Evolutionary conservation across 2,113 vertebrate genomes (phyloP).

Genomic region (Callipepla squamata): DNA sequence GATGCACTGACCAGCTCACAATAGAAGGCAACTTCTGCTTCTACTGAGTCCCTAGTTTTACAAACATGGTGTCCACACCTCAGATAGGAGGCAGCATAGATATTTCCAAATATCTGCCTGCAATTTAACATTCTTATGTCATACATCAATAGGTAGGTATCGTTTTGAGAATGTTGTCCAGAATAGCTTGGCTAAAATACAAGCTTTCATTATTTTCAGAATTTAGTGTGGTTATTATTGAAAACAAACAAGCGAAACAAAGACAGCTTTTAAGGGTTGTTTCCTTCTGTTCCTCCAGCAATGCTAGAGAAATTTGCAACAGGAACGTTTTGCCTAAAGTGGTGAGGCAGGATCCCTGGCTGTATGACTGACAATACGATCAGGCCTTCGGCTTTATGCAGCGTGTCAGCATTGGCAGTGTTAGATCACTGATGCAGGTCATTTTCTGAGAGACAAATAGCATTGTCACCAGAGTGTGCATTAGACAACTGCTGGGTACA

Average conservation of each 20-base stretch:
- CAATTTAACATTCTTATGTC: neutral
- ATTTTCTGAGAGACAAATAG: neutral
- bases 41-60: accelerated
- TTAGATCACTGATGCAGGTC: accelerated
- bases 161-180: neutral
- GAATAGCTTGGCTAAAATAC: neutral
- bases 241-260: neutral
- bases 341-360: neutral
- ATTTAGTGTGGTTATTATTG: neutral
- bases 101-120: neutral
- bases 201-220: neutral
- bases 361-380: neutral
- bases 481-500: neutral
- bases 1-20: neutral
- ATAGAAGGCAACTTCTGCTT: neutral
- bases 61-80: neutral
- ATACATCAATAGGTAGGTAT: neutral
- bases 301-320: neutral
- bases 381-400: neutral
- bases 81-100: accelerated
- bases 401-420: accelerated
- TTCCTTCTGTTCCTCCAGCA: neutral
- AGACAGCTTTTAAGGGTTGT: neutral
- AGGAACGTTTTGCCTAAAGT: neutral
- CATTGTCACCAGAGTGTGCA: neutral